These are phyloP conservation scores for Poeciliopsis gracilis DNA, from an alignment of 2,797 vertebrate species.

Conservation along the genomic window DNA sequence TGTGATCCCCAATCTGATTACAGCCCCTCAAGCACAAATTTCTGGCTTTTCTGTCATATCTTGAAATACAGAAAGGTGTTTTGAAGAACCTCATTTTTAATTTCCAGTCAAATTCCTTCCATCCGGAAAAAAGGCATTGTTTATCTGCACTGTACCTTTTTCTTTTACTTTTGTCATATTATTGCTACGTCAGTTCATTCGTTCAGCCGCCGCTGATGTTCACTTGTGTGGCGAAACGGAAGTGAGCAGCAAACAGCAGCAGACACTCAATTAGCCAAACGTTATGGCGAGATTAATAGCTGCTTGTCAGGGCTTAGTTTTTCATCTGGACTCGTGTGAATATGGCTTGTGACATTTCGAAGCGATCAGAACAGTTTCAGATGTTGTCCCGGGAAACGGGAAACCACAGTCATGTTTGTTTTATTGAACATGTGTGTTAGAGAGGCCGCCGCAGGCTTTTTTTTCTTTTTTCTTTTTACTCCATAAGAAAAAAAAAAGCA, in stretches of 20 bases:
- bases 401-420: constrained; percentile 52
- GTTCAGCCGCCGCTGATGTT: constrained; percentile 28
- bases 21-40: no score
- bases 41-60: no score
- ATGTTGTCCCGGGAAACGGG: constrained; percentile 48
- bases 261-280: constrained; percentile 77
- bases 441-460: constrained; percentile 17
- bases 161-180: no score
- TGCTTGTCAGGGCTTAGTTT: constrained; percentile 44
- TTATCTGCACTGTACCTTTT: no score
- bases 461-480: constrained; percentile 4
- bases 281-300: constrained; percentile 65
- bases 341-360: constrained; percentile 53
- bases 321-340: constrained; percentile 33
- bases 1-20: no score
- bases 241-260: constrained; percentile 75
- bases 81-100: no score
- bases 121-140: no score
- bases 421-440: constrained; percentile 45
- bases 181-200: no score
- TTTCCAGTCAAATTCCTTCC: no score
- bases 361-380: constrained; percentile 70
- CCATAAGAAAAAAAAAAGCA: constrained; percentile 1
- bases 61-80: no score
- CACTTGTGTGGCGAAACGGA: constrained; percentile 50